phyloP scores from a whole-genome alignment of 2,113 vertebrate genomes.

The Ovis canadensis region DNA sequence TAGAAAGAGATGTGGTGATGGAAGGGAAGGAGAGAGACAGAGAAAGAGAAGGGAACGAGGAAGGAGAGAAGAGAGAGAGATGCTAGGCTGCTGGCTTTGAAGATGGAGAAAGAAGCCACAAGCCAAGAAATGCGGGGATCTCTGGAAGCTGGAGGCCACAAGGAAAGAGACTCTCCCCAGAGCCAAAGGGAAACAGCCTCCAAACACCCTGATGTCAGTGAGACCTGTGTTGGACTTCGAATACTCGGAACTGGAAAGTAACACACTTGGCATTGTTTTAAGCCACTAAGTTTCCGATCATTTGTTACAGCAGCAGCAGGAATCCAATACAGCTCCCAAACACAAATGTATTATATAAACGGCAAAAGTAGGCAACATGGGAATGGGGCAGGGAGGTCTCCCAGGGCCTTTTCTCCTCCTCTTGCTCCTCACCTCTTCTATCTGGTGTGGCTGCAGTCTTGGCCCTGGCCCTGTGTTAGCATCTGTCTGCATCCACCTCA shows the following conservation, averaged over 20 bases:
- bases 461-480: not conserved
- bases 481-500: not conserved
- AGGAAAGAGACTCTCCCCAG: not conserved
- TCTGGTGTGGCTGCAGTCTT: not conserved
- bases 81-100: not conserved
- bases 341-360: accelerated
- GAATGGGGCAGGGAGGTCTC: no score
- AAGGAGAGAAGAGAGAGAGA: not conserved
- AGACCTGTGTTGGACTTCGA: not conserved
- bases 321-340: not conserved
- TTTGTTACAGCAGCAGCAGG: not conserved
- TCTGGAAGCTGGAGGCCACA: not conserved
- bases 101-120: not conserved
- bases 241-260: not conserved
- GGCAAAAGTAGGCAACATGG: accelerated
- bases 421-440: not conserved
- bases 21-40: not conserved
- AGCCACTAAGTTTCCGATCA: not conserved
- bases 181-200: not conserved
- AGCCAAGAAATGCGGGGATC: not conserved
- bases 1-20: not conserved
- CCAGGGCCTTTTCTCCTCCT: no score
- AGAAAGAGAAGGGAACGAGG: not conserved
- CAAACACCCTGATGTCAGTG: no score
- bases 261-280: not conserved